Conservation (phyloP, 2,113 vertebrate genomes). For the Myotis yumanensis region DNA sequence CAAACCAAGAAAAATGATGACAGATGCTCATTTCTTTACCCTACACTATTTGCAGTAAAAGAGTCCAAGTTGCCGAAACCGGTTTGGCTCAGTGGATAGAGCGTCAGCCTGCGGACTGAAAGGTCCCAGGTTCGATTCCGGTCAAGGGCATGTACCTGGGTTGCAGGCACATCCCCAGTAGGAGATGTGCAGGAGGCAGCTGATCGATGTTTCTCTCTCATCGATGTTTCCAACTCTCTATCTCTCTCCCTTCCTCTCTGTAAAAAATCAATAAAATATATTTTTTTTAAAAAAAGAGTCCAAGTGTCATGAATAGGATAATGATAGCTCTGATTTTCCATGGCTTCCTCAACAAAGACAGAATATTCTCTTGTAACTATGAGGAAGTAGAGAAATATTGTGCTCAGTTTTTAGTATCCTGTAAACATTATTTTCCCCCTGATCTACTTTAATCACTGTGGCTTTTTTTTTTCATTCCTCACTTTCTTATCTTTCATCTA, state of each 20-base stretch:
- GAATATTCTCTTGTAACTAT: background rate
- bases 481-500: constrained; percentile 21
- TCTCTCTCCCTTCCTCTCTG: no score
- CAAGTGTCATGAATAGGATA: background rate
- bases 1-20: background rate
- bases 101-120: no score
- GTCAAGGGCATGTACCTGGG: no score
- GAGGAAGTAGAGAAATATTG: background rate
- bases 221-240: no score
- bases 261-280: no score
- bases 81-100: no score
- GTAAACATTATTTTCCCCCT: background rate
- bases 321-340: background rate
- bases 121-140: no score
- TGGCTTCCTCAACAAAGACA: background rate
- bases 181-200: no score
- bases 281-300: no score
- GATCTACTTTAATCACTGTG: background rate
- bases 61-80: background rate
- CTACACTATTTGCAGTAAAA: background rate
- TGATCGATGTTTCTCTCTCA: no score
- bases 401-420: background rate
- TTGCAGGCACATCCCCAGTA: no score
- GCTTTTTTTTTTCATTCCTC: background rate
- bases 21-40: background rate